phyloP scores from a whole-genome alignment of 2,888 invertebrate species.

The Heliconius hortense region DNA sequence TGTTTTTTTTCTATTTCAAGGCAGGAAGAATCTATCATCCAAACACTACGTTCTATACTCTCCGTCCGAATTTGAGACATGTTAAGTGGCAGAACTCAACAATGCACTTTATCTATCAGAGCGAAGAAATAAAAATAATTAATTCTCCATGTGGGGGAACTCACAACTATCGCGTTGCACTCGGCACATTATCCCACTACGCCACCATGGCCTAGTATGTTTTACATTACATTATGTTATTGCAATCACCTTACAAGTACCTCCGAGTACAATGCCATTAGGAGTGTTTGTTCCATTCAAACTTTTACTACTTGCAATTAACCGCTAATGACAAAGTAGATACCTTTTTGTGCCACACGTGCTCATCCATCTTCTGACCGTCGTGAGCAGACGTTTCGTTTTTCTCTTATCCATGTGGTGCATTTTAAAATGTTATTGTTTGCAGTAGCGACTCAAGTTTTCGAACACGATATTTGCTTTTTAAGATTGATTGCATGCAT shows the following conservation, averaged over 20 bases:
- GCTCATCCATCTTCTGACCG: conserved; percentile 73
- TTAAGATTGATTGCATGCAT: not conserved
- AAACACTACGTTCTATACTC: too few relatives aligned
- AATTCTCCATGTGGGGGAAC: not conserved
- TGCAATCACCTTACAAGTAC: not conserved
- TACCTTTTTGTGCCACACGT: conserved; percentile 72
- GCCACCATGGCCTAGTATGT: too few relatives aligned
- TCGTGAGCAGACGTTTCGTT: conserved; percentile 61
- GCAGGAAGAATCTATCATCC: too few relatives aligned
- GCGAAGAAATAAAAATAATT: not conserved
- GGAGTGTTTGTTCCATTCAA: conserved; percentile 53
- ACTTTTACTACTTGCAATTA: conserved; percentile 65
- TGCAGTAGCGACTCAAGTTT: conserved; percentile 27
- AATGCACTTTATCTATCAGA: not conserved
- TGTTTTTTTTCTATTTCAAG: too few relatives aligned
- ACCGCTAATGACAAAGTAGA: conserved; percentile 68
- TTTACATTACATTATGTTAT: not conserved
- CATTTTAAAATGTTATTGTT: conserved; percentile 37
- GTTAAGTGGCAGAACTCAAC: not conserved
- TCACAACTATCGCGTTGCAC: not conserved
- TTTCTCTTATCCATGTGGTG: conserved; percentile 14
- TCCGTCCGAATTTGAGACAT: too few relatives aligned
- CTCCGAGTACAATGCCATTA: conserved; percentile 26
- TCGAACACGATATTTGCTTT: not conserved
- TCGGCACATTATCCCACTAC: too few relatives aligned